Percentiles rank a stretch among this genome's conserved stretches.
phyloP scores from a whole-genome alignment of 35 echinoderm and acorn worm genomes.

The Stichopus chloronotus region DNA sequence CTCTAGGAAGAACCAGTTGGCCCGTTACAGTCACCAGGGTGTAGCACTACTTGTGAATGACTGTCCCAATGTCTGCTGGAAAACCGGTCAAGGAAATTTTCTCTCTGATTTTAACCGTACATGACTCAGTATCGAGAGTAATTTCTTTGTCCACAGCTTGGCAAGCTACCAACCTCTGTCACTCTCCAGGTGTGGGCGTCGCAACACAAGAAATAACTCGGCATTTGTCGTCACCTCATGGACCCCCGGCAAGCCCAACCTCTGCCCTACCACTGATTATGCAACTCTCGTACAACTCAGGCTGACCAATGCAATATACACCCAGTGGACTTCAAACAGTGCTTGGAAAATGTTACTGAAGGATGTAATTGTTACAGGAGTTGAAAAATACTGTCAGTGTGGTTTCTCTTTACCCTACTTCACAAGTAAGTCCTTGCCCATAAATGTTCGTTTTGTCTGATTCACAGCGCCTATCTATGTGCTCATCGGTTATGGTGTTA shows the following conservation, averaged over 20 bases:
- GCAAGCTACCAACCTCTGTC: conserved; percentile 50
- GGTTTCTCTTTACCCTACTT: conserved; percentile 80
- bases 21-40: no score
- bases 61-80: no score
- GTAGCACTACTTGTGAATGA: no score
- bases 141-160: not conserved
- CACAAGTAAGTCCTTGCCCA: conserved; percentile 57
- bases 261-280: conserved; percentile 60
- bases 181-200: conserved; percentile 86
- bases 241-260: conserved; percentile 72
- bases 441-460: no score
- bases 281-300: conserved; percentile 68
- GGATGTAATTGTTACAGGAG: conserved; percentile 56
- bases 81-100: no score
- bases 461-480: no score
- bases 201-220: conserved; percentile 40
- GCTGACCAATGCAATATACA: conserved; percentile 76
- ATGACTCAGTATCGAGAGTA: no score
- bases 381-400: conserved; percentile 80
- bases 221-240: conserved; percentile 70
- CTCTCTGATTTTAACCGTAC: no score
- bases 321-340: conserved; percentile 53
- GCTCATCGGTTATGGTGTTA: no score
- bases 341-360: conserved; percentile 37
- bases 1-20: no score